Evolutionary conservation across 2,888 invertebrate genomes (phyloP), one percentile per base, ranked within the genome.

Genomic region (Anorthoa munda): DNA sequence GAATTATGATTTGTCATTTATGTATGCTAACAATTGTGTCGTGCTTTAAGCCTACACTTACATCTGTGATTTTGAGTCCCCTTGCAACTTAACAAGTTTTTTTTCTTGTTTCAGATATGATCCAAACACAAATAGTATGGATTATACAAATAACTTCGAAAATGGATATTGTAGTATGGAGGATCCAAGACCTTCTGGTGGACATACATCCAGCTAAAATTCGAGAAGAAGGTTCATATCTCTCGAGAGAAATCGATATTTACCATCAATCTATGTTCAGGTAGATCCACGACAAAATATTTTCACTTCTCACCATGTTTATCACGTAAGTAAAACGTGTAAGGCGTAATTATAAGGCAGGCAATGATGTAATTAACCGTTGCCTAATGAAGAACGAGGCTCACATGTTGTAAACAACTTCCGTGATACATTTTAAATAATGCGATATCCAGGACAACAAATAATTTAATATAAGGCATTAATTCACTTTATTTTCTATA

Each of bases 81-180:
- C 5, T 51, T 51, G 4, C 7, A 48, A 48, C 2, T 12, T 23
- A n/a, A 7, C n/a, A 21, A 21, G 15, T 9, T 12, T 48, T 63
- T 46, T 23, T 46, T 17, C 23, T 15, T 23, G 9, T 71, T 89
- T 79, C 86, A 94, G 94, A 93, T 86, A 92, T 91, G 89, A 82
- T 92, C 53, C 90, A 92, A 86, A 92, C 92, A n/a, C 90, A 94
- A 88, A 89, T 94, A 81, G 87, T 94, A 13, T 94, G 94, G 94
- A 86, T 93, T 23, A 88, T 93, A 39, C 90, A 94, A 72, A 93
- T 95, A 76, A 84, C 88, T 15, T 86, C 90, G 23, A 94, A 94
- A 88, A 91, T 91, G 17, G 94, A 94, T 74, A 83, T 95, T 31
- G 85, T 94, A 7, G 90, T 88, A 71, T 93, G 94, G 91, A 87